Evolutionary conservation across 2,888 invertebrate genomes (phyloP).

Genomic region (Ethmia dodecea): DNA sequence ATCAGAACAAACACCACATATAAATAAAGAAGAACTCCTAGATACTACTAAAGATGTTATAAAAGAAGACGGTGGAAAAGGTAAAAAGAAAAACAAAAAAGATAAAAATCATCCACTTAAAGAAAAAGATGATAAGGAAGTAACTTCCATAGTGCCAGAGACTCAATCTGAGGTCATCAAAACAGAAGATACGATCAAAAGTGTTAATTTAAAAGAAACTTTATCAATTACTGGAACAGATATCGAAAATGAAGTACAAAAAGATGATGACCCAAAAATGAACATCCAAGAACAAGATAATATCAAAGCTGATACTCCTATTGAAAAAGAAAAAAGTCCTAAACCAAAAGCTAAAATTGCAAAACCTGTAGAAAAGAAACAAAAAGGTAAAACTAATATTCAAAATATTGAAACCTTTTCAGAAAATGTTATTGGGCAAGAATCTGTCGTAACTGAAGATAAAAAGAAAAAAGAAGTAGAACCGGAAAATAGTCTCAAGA

Average conservation of each 20-base stretch:
- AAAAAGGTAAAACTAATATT: slow-evolving; percentile 26
- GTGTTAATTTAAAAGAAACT: background rate
- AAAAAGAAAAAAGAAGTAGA: no score
- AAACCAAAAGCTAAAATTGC: slow-evolving; percentile 52
- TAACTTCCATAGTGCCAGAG: no score
- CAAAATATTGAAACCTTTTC: background rate
- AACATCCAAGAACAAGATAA: background rate
- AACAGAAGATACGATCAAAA: background rate
- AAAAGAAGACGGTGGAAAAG: slow-evolving; percentile 18
- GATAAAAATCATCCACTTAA: slow-evolving; percentile 26
- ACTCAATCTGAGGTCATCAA: background rate
- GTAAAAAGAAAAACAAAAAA: slow-evolving; percentile 34
- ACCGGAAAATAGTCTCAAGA: no score
- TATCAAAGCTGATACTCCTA: no score
- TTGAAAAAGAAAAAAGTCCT: slow-evolving; percentile 22
- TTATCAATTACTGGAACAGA: background rate
- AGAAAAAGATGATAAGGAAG: slow-evolving; percentile 7
- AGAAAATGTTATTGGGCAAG: background rate
- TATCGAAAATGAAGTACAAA: background rate
- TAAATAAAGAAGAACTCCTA: background rate
- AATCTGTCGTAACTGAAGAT: no score
- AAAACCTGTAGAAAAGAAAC: slow-evolving; percentile 58
- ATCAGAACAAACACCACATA: background rate
- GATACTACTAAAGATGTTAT: slow-evolving; percentile 5
- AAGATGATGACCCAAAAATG: background rate